Evolutionary conservation across 2,888 invertebrate species (phyloP).

Genomic region (Drosophila pseudotalamancana): DNA sequence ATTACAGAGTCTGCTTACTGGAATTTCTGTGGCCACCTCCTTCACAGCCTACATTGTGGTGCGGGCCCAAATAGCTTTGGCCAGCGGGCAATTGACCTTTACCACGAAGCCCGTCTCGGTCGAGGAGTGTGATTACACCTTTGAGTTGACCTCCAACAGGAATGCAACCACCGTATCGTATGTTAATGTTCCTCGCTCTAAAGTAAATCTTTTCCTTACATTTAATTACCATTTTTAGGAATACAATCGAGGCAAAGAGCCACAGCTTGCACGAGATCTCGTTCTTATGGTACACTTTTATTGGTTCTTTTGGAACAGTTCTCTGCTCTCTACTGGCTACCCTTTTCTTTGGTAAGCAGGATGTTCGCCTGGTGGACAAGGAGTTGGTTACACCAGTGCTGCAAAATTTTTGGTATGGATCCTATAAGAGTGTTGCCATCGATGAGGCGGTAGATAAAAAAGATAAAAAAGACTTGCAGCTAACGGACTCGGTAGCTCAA

Average conservation of each 20-base stretch:
- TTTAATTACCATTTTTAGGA: conserved; percentile 5
- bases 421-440: conserved; percentile 54
- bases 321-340: conserved; percentile 86
- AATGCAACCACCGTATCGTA: conserved; percentile 55
- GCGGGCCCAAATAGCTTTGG: conserved; percentile 88
- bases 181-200: conserved; percentile 1
- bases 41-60: conserved; percentile 88
- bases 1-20: conserved; percentile 87
- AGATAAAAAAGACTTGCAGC: too few relatives aligned
- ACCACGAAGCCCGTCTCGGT: conserved; percentile 68
- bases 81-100: conserved; percentile 85
- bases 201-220: neutral
- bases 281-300: conserved; percentile 89
- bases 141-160: conserved; percentile 30
- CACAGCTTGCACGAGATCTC: conserved; percentile 86
- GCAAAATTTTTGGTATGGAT: conserved; percentile 84
- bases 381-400: conserved; percentile 88
- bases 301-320: conserved; percentile 87
- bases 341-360: conserved; percentile 85
- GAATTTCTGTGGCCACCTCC: conserved; percentile 87
- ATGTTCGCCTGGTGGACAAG: conserved; percentile 86
- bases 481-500: conserved; percentile 32
- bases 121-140: conserved; percentile 65
- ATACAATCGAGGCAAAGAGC: neutral
- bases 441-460: conserved; percentile 13